phyloP scores from a whole-genome alignment of 1,140 invertebrate genomes.

The Lepidurus apus region DNA sequence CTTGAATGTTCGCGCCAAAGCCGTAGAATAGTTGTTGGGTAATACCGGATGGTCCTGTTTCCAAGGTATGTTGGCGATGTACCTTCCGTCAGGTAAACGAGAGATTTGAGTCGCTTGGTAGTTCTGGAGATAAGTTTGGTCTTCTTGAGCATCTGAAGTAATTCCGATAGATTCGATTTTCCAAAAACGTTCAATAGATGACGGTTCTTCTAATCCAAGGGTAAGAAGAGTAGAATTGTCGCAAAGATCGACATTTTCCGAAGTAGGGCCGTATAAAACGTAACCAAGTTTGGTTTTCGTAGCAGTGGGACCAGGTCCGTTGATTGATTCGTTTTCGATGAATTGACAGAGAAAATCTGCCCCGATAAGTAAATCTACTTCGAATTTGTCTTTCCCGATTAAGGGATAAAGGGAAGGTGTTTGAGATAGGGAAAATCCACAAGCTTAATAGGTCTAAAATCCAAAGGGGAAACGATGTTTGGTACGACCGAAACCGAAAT shows the following conservation, averaged over 20 bases:
- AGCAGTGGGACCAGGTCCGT: neutral
- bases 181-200: conserved; percentile 7
- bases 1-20: neutral
- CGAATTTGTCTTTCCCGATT: neutral
- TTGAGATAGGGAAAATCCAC: conserved; percentile 8
- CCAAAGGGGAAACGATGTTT: neutral
- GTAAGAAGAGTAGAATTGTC: neutral
- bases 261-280: neutral
- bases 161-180: conserved; percentile 13
- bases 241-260: neutral
- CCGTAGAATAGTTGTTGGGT: conserved; percentile 13
- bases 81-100: neutral
- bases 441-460: neutral
- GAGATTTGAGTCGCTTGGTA: neutral
- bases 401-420: conserved; percentile 26
- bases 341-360: neutral
- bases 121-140: neutral
- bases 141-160: neutral
- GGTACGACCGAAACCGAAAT: neutral
- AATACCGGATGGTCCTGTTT: conserved; percentile 20
- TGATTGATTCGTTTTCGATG: neutral
- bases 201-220: no score
- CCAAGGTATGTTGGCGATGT: conserved; percentile 11
- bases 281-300: neutral
- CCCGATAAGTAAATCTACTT: neutral